A percentile compares a stretch with the other conserved stretches of the same genome.
These are phyloP conservation scores for Laticauda colubrina DNA, from an alignment of 2,113 vertebrate genomes.

Conservation along the genomic window DNA sequence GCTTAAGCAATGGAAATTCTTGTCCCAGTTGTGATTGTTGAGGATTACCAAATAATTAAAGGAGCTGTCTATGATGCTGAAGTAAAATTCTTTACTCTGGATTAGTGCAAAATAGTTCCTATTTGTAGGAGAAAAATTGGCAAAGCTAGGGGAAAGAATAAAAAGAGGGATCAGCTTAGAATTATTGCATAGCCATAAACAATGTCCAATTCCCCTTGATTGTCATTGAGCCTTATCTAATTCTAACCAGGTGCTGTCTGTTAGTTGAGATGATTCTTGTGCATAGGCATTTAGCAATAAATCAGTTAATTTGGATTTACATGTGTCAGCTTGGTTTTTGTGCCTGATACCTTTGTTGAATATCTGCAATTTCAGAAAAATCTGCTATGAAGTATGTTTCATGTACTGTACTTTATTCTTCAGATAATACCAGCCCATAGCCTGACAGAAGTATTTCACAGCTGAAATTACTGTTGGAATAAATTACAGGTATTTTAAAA, in stretches of 20 bases:
- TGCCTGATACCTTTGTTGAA: neutral
- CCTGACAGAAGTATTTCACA: neutral
- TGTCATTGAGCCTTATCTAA: neutral
- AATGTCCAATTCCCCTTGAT: neutral
- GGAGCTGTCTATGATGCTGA: slow-evolving; percentile 8
- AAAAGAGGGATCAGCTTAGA: neutral
- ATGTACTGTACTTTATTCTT: neutral
- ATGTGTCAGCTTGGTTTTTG: neutral
- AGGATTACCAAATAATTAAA: too few relatives aligned
- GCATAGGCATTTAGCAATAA: neutral
- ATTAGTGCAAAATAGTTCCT: neutral
- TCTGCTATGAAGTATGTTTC: neutral
- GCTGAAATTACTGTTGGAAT: neutral
- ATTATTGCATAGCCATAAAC: neutral
- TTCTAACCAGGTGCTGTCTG: neutral
- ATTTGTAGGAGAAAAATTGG: neutral
- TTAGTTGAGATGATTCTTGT: neutral
- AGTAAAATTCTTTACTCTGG: neutral
- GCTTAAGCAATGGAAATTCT: neutral
- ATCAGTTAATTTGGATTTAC: neutral
- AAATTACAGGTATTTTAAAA: neutral
- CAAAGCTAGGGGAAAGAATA: neutral
- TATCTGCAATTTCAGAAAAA: neutral
- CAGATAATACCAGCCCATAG: neutral
- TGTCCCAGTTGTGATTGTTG: neutral